A percentile compares a stretch with the other conserved stretches of the same genome.
These are phyloP conservation scores for Nephrotoma flavescens DNA, from an alignment of 2,888 invertebrate species.

Conservation along the genomic window DNA sequence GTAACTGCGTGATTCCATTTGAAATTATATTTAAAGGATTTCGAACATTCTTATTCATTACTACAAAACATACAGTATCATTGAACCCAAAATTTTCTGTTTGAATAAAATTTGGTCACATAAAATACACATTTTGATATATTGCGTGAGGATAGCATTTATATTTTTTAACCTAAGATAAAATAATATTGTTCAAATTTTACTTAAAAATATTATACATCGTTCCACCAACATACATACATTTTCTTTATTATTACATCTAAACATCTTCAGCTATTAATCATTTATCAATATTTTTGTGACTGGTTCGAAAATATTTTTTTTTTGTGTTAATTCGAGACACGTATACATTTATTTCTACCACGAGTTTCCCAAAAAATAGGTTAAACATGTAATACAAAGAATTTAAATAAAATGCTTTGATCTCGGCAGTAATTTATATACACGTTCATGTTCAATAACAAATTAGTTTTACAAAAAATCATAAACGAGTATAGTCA, in stretches of 20 bases:
- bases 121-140: background rate
- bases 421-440: background rate
- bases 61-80: no score
- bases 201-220: background rate
- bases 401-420: background rate
- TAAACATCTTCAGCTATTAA: background rate
- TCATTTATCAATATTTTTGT: background rate
- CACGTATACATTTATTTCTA: no score
- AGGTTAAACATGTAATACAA: no score
- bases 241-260: background rate
- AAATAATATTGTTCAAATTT: background rate
- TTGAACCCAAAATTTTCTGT: background rate
- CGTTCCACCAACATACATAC: background rate
- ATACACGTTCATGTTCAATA: background rate
- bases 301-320: background rate
- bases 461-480: background rate
- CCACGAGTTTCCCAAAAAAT: no score
- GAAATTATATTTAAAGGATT: no score
- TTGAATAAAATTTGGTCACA: background rate
- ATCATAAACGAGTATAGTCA: no score
- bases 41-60: no score
- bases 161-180: background rate
- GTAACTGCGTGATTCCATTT: no score
- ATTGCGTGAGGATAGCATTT: background rate
- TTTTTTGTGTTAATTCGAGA: no score